Conservation (phyloP, 1,140 invertebrate species). For the Megalopta genalis region DNA sequence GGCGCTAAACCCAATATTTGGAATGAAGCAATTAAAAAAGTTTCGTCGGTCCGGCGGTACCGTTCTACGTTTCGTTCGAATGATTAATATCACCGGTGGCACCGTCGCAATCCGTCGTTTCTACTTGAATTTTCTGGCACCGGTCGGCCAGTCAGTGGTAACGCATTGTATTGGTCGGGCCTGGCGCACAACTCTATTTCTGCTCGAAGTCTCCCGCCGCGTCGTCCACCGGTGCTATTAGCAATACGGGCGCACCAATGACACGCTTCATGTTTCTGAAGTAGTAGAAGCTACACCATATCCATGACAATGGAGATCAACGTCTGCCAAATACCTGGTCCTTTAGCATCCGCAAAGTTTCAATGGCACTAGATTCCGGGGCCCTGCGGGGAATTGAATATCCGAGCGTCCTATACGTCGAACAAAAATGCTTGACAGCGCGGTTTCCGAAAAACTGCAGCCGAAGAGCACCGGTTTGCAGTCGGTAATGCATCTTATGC, state of each 20-base stretch:
- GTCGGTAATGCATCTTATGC: no score
- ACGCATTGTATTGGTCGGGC: slow-evolving; percentile 19
- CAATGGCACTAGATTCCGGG: slow-evolving; percentile 16
- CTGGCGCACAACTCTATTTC: slow-evolving; percentile 11
- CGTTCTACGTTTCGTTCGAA: not conserved
- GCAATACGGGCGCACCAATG: slow-evolving; percentile 26
- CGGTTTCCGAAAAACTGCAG: no score
- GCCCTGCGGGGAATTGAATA: slow-evolving; percentile 14
- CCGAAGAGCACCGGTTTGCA: no score
- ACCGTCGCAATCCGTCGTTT: not conserved
- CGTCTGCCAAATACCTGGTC: slow-evolving; percentile 22
- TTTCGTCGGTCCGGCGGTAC: no score
- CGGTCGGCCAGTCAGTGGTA: slow-evolving; percentile 7
- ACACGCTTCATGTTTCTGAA: slow-evolving; percentile 28
- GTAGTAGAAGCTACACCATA: slow-evolving; percentile 17
- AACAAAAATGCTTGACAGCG: not conserved
- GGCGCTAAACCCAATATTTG: no score
- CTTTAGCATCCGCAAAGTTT: slow-evolving; percentile 16
- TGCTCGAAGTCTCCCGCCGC: slow-evolving; percentile 5
- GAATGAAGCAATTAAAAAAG: no score
- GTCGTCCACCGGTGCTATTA: slow-evolving; percentile 4
- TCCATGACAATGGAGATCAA: slow-evolving; percentile 34
- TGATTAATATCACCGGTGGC: not conserved
- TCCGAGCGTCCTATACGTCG: not conserved
- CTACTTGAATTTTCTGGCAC: slow-evolving; percentile 16